Conservation (phyloP, 2,113 vertebrate genomes). For the Chrysemys picta region DNA sequence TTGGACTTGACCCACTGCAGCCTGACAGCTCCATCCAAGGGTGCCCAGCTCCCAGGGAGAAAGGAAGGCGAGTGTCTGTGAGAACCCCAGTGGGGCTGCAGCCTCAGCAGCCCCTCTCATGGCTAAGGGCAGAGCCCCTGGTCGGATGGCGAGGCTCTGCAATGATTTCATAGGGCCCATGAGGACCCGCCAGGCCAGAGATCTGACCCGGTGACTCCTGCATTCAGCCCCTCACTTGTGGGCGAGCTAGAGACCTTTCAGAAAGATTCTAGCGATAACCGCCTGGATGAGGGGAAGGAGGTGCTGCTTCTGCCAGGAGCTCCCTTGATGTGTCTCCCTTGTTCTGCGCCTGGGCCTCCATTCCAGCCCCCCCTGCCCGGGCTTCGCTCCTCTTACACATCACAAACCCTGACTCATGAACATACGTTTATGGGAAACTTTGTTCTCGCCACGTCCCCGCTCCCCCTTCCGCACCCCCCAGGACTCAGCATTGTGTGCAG, state of each 20-base stretch:
- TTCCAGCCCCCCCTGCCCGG: slow-evolving; percentile 2
- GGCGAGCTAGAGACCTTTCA: neutral
- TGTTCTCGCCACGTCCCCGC: neutral
- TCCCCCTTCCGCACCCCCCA: slow-evolving; percentile 82
- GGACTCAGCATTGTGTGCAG: too few species aligned
- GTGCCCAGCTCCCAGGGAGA: too few species aligned
- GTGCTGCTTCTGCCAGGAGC: neutral
- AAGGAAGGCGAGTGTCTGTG: neutral
- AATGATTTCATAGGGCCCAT: too few species aligned
- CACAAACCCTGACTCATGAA: slow-evolving; percentile 86
- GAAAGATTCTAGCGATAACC: neutral
- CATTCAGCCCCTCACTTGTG: neutral
- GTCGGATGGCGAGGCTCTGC: neutral
- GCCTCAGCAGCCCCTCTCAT: neutral
- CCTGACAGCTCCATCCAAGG: neutral
- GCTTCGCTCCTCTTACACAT: slow-evolving; percentile 80
- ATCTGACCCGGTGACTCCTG: too few species aligned
- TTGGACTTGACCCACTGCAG: neutral
- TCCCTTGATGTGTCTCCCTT: neutral
- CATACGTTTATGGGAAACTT: slow-evolving; percentile 49
- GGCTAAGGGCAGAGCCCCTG: neutral
- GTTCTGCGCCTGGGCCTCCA: neutral
- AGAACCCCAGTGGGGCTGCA: neutral
- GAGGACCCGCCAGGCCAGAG: too few species aligned
- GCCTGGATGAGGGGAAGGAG: too few species aligned